phyloP scores from a whole-genome alignment of 2,888 invertebrate species.

The Halictus quadricinctus region DNA sequence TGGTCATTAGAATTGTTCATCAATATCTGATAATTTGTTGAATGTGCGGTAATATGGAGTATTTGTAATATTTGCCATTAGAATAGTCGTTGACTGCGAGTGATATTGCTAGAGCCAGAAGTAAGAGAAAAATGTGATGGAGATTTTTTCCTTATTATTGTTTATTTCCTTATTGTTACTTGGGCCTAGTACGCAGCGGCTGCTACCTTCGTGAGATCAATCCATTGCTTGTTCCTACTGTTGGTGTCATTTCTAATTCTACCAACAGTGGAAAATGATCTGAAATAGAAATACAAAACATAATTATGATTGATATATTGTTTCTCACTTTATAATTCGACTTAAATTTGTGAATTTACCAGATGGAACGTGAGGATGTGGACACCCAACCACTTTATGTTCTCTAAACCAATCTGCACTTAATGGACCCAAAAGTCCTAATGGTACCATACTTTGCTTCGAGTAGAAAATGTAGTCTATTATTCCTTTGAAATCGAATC shows the following conservation, averaged over 20 bases:
- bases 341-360: slow-evolving; percentile 82
- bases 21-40: slow-evolving; percentile 74
- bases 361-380: slow-evolving; percentile 98
- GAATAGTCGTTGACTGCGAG: slow-evolving; percentile 77
- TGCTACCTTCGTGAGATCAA: slow-evolving; percentile 94
- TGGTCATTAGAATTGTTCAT: slow-evolving; percentile 78
- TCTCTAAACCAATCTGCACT: slow-evolving; percentile 96
- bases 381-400: slow-evolving; percentile 98
- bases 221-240: slow-evolving; percentile 90
- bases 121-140: slow-evolving; percentile 78
- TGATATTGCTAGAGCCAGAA: slow-evolving; percentile 80
- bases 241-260: slow-evolving; percentile 94
- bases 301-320: slow-evolving; percentile 3
- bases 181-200: slow-evolving; percentile 81
- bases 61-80: slow-evolving; percentile 76
- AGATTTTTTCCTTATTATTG: slow-evolving; percentile 68
- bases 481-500: slow-evolving; percentile 99
- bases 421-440: slow-evolving; percentile 96
- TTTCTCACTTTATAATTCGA: neutral
- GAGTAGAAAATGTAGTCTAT: slow-evolving; percentile 99
- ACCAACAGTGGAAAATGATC: slow-evolving; percentile 97
- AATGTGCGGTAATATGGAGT: slow-evolving; percentile 81
- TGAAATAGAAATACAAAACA: slow-evolving; percentile 78
- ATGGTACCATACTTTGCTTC: slow-evolving; percentile 96
- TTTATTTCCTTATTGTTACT: slow-evolving; percentile 75